A percentile compares a stretch with the other conserved stretches of the same genome.
These are phyloP conservation scores for Lacerta agilis DNA, from an alignment of 2,797 vertebrate genomes.

Conservation along the genomic window DNA sequence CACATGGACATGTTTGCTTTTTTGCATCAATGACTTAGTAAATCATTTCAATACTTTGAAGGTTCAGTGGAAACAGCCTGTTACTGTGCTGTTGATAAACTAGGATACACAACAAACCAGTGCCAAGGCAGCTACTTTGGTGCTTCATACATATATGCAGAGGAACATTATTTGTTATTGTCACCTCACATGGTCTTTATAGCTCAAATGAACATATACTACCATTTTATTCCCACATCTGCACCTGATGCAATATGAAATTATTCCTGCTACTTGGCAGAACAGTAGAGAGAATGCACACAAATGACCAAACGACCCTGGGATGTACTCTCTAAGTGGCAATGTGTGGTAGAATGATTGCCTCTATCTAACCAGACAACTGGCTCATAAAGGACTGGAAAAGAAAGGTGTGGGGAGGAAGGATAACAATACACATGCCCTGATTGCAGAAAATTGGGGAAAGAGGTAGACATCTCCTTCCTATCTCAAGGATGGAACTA, in stretches of 20 bases:
- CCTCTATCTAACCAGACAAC: neutral
- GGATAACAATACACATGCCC: neutral
- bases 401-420: neutral
- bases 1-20: neutral
- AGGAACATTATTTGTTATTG: neutral
- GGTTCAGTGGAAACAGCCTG: neutral
- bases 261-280: neutral
- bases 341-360: neutral
- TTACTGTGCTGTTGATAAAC: conserved; percentile 1
- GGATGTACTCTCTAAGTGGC: neutral
- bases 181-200: neutral
- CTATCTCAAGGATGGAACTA: too few relatives aligned
- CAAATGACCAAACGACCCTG: neutral
- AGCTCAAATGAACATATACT: neutral
- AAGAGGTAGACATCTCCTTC: neutral
- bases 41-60: neutral
- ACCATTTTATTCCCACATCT: neutral
- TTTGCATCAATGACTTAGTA: neutral
- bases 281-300: neutral
- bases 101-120: neutral
- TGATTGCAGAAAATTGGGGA: too few relatives aligned
- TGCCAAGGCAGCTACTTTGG: neutral
- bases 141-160: neutral
- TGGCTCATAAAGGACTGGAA: neutral
- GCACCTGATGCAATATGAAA: neutral